These are phyloP conservation scores for Agonopterix heracliana DNA, from an alignment of 2,888 invertebrate species.

Conservation along the genomic window DNA sequence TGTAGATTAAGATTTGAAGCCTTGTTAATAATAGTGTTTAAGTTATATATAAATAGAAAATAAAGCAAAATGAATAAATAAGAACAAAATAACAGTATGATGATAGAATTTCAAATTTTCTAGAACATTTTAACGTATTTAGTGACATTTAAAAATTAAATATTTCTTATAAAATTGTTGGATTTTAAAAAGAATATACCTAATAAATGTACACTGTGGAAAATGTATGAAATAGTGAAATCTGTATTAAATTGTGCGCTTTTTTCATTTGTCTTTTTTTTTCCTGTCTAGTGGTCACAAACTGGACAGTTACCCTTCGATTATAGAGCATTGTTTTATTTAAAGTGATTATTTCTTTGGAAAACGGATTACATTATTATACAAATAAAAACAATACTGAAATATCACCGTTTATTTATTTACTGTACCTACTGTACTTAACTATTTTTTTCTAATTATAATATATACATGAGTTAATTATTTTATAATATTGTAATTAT, in stretches of 20 bases:
- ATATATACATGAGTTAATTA: too few relatives aligned
- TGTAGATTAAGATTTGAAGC: slow-evolving; percentile 20
- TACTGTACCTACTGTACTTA: too few relatives aligned
- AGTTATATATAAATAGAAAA: slow-evolving; percentile 12
- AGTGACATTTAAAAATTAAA: slow-evolving; percentile 15
- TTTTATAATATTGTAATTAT: too few relatives aligned
- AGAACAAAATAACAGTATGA: slow-evolving; percentile 11
- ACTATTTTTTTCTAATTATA: too few relatives aligned
- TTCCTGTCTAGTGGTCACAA: not conserved
- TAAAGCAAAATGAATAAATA: slow-evolving; percentile 7
- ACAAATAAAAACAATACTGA: too few relatives aligned
- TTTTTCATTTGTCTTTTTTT: slow-evolving; percentile 34
- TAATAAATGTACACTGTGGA: slow-evolving; percentile 27
- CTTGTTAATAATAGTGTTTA: slow-evolving; percentile 25
- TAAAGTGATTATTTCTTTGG: too few relatives aligned
- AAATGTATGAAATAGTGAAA: slow-evolving; percentile 43
- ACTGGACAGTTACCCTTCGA: too few relatives aligned
- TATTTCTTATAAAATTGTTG: slow-evolving; percentile 22
- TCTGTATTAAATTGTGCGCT: slow-evolving; percentile 54
- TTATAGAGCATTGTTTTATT: too few relatives aligned
- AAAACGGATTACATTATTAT: too few relatives aligned
- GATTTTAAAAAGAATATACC: slow-evolving; percentile 22
- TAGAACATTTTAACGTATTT: slow-evolving; percentile 27
- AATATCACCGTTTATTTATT: too few relatives aligned
- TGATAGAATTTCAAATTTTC: slow-evolving; percentile 27